Conservation (phyloP, 2,797 vertebrate species). For the Sebastes cheni region DNA sequence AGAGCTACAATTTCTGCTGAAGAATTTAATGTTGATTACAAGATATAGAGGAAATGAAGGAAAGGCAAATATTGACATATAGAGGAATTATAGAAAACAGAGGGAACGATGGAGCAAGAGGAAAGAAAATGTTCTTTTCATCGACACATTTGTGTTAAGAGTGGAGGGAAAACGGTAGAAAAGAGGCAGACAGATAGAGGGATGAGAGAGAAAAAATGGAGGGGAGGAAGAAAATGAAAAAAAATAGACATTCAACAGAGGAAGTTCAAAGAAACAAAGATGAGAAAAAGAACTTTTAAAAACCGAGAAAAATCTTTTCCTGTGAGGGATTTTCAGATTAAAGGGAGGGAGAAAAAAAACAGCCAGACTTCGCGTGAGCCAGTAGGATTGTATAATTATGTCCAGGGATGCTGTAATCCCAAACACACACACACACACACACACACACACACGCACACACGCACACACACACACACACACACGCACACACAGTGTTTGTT, state of each 20-base stretch:
- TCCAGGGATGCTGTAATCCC: slow-evolving; percentile 66
- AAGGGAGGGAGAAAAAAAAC: slow-evolving; percentile 4
- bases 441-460: slow-evolving; percentile 27
- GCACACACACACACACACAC: slow-evolving; percentile 28
- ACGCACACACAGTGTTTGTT: slow-evolving; percentile 45
- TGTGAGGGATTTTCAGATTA: slow-evolving; percentile 64
- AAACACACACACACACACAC: slow-evolving; percentile 33
- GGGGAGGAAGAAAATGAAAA: not conserved
- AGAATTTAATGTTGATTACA: not conserved
- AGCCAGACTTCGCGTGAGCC: slow-evolving; percentile 45
- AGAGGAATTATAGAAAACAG: too few relatives aligned
- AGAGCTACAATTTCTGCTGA: not conserved
- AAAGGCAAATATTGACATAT: not conserved
- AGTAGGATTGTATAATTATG: slow-evolving; percentile 64
- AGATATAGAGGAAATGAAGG: not conserved
- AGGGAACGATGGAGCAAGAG: not conserved
- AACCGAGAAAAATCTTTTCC: slow-evolving; percentile 13
- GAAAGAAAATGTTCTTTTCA: not conserved
- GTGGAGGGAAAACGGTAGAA: not conserved
- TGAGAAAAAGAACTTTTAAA: slow-evolving; percentile 14
- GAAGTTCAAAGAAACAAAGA: not conserved
- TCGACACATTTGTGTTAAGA: not conserved
- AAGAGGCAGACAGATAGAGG: not conserved
- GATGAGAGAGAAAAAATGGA: not conserved
- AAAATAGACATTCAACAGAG: not conserved